phyloP scores from a whole-genome alignment of 2,888 invertebrate species.

The Volucella inanis region DNA sequence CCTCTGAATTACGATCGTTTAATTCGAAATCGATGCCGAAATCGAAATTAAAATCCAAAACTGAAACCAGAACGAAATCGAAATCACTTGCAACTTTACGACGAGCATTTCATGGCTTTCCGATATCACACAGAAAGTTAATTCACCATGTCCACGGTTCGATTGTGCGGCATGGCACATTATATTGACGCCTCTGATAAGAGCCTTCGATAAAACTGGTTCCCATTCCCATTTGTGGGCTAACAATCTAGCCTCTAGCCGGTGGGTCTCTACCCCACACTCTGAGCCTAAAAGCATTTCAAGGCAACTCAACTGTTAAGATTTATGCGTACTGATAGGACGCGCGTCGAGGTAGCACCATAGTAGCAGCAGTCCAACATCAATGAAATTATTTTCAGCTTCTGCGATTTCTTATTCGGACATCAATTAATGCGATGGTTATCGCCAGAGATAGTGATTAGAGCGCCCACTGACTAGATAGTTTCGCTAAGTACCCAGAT shows the following conservation, averaged over 20 bases:
- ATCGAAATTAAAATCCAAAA: background rate
- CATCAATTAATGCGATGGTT: conserved; percentile 70
- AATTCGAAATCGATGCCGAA: conserved; percentile 52
- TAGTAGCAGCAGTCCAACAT: background rate
- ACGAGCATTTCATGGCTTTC: conserved; percentile 49
- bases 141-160: conserved; percentile 31
- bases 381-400: conserved; percentile 49
- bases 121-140: conserved; percentile 28
- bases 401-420: conserved; percentile 35
- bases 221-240: conserved; percentile 1
- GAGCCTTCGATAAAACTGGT: conserved; percentile 56
- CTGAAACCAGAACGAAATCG: too few species aligned
- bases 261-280: conserved; percentile 20
- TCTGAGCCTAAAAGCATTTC: conserved; percentile 64
- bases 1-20: conserved; percentile 62
- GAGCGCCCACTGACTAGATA: conserved; percentile 57
- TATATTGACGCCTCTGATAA: conserved; percentile 67
- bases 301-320: conserved; percentile 54
- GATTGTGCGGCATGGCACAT: conserved; percentile 42
- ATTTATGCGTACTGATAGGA: conserved; percentile 58
- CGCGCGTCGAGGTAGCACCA: conserved; percentile 35
- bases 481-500: conserved; percentile 55
- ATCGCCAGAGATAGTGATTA: conserved; percentile 51
- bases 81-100: conserved; percentile 23
- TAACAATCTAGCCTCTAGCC: background rate